Evolutionary conservation across 2,113 vertebrate genomes (phyloP), one percentile per base, ranked within the genome.

Genomic region (Mesoclemmys tuberculata): DNA sequence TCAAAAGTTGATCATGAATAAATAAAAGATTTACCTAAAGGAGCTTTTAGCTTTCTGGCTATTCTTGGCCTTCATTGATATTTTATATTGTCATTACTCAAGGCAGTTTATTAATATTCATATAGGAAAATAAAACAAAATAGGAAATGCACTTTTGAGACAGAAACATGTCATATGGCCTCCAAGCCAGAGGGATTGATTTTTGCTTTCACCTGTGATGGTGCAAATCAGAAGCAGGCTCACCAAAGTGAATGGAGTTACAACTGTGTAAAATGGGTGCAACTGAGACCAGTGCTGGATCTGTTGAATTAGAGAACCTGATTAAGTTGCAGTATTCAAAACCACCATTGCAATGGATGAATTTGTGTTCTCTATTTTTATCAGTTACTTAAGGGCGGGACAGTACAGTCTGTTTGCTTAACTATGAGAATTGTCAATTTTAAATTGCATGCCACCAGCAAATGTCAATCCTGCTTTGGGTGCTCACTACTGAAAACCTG

Each of bases 401-500:
- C 11, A 27, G 1, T 49, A 61, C 64, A 80, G 13, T 46, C 46
- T 51, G 5, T 91, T 84, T 82, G 10, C 35, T 90, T 81, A 49
- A n/a, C 77, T 3, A 1, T 49, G 41, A 85, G 52, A 88, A 8
- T 13, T 94, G 83, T 77, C 75, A 51, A 29, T 86, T 48, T 90
- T 88, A 27, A 88, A 29, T 31, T 92, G 5, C 22, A 18, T 10
- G 13, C 22, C 55, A 68, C 54, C 51, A 49, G 3, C 0, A 1
- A 82, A 75, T 19, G 86, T 86, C 51, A 80, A 64, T 91, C 86
- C 24, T 54, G 12, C 21, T 2, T 87, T 48, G 3, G n/a, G n/a
- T 61, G 61, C 11, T 44, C 3, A 2, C 58, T 88, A 83, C 90
- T 92, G 71, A 74, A 92, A 97, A 95, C 55, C 55, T 87, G 84